A percentile compares a stretch with the other conserved stretches of the same genome.
Conservation (phyloP, 2,797 vertebrate genomes). For the Myotis pilosus region DNA sequence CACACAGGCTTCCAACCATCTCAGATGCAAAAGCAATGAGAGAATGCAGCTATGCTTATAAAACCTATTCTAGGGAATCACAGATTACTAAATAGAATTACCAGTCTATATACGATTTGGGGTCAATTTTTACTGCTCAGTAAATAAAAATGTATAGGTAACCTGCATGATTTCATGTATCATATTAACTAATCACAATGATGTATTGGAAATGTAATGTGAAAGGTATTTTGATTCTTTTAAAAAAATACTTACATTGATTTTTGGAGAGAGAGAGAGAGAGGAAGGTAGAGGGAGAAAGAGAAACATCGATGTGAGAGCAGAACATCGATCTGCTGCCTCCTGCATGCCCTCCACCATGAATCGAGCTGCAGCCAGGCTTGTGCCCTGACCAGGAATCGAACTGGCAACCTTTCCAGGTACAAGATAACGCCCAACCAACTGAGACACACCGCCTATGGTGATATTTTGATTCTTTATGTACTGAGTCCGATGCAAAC, state of each 20-base stretch:
- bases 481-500: not conserved
- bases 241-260: no score
- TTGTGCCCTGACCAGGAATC: no score
- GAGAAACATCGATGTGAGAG: no score
- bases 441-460: no score
- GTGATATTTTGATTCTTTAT: not conserved
- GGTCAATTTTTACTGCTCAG: not conserved
- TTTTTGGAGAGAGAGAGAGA: no score
- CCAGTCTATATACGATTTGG: not conserved
- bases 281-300: no score
- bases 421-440: no score
- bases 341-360: no score
- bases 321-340: no score
- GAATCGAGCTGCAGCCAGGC: no score
- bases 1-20: not conserved
- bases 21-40: slow-evolving; percentile 32
- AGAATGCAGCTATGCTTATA: not conserved
- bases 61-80: not conserved
- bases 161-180: not conserved
- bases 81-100: not conserved
- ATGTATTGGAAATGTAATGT: not conserved
- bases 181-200: not conserved
- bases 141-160: not conserved
- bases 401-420: no score
- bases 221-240: slow-evolving; percentile 27